A percentile compares a stretch with the other conserved stretches of the same genome.
These are phyloP conservation scores for Drosophila kohkoa DNA, from an alignment of 1,140 invertebrate genomes.

Conservation along the genomic window DNA sequence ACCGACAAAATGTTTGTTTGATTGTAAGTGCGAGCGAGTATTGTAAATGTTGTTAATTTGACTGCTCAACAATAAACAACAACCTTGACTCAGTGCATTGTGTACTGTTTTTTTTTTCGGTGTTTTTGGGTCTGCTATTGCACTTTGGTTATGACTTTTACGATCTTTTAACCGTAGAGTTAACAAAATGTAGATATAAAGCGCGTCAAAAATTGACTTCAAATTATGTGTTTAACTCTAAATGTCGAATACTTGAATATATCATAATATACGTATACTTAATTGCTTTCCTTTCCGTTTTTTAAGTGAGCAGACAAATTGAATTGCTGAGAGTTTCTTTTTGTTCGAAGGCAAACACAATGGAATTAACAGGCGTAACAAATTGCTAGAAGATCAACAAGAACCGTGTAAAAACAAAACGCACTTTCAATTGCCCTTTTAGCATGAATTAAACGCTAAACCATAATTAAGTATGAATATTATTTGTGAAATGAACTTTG, in stretches of 20 bases:
- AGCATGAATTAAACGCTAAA: conserved; percentile 14
- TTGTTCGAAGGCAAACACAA: conserved; percentile 34
- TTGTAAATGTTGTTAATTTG: conserved; percentile 60
- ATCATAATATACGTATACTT: conserved; percentile 22
- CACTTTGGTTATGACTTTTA: conserved; percentile 43
- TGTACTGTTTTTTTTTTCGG: background rate
- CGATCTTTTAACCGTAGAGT: conserved; percentile 5
- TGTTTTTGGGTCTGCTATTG: conserved; percentile 15
- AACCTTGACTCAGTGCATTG: conserved; percentile 39
- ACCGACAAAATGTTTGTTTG: conserved; percentile 37
- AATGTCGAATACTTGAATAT: conserved; percentile 44
- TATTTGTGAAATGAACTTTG: conserved; percentile 46
- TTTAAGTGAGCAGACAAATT: conserved; percentile 24
- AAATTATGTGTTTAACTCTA: conserved; percentile 64
- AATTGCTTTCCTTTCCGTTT: conserved; percentile 42
- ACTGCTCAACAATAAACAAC: conserved; percentile 38
- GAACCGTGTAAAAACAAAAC: conserved; percentile 28
- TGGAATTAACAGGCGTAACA: conserved; percentile 54
- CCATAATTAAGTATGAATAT: conserved; percentile 49
- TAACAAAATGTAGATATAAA: background rate
- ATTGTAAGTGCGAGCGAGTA: conserved; percentile 3
- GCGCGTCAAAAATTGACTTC: conserved; percentile 51
- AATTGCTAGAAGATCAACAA: conserved; percentile 52
- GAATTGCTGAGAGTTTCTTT: conserved; percentile 26
- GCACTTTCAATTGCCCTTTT: conserved; percentile 36